Conservation (phyloP, 2,797 vertebrate species). For the Remorina albescens region DNA sequence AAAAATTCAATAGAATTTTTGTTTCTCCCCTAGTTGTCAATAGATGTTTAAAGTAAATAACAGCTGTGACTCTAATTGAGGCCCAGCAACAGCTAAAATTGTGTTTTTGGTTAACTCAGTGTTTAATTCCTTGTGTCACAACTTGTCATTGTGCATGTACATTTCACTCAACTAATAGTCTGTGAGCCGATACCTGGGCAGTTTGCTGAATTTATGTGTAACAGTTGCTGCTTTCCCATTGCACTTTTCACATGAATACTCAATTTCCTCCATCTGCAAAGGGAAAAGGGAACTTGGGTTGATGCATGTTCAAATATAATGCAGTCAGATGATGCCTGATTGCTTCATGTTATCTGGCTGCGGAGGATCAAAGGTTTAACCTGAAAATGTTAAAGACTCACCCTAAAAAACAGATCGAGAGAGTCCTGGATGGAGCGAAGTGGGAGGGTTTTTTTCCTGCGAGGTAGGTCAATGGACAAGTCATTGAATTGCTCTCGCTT, state of each 20-base stretch:
- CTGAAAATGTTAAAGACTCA: slow-evolving; percentile 56
- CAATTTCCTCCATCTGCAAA: slow-evolving; percentile 96
- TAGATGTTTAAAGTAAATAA: neutral
- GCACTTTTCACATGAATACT: slow-evolving; percentile 99
- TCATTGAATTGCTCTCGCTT: slow-evolving; percentile 98
- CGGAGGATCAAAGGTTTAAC: neutral
- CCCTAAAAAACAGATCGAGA: slow-evolving; percentile 97
- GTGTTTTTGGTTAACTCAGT: neutral
- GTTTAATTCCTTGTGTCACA: neutral
- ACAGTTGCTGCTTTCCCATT: slow-evolving; percentile 93
- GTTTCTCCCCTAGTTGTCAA: neutral
- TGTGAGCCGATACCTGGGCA: slow-evolving; percentile 89
- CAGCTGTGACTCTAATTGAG: neutral
- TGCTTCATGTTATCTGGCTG: neutral
- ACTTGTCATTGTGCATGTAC: neutral
- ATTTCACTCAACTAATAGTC: neutral
- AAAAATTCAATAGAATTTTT: neutral
- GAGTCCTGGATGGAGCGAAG: slow-evolving; percentile 97
- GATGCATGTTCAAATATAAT: neutral
- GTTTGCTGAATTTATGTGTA: slow-evolving; percentile 95
- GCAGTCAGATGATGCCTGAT: fast-evolving
- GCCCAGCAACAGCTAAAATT: neutral
- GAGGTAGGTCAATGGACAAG: slow-evolving; percentile 96
- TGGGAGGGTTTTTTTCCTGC: slow-evolving; percentile 92
- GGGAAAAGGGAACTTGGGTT: slow-evolving; percentile 15